Evolutionary conservation across 92 coral and sea anemone species (phyloP).

Genomic region (Palythoa heliodiscus): DNA sequence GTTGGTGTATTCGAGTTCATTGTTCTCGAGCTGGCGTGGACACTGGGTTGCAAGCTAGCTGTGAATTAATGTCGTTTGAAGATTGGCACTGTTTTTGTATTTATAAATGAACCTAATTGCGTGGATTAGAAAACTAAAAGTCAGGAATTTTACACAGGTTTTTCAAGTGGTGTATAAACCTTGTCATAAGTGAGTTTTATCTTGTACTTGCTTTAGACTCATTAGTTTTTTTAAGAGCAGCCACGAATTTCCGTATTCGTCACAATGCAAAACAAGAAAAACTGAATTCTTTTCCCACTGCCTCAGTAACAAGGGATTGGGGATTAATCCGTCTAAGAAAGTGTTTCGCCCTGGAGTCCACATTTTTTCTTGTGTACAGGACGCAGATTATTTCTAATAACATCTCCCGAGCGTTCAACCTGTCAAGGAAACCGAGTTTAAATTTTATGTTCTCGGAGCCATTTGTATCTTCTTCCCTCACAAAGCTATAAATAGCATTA

Average conservation of each 20-base stretch:
- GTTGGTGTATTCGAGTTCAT: too few relatives aligned
- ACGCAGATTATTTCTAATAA: slow-evolving; percentile 74
- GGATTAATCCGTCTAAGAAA: slow-evolving; percentile 65
- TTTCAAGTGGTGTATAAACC: too few relatives aligned
- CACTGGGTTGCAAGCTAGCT: too few relatives aligned
- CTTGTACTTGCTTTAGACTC: too few relatives aligned
- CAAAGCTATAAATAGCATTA: slow-evolving; percentile 70
- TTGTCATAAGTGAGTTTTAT: too few relatives aligned
- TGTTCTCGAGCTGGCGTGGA: too few relatives aligned
- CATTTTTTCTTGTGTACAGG: slow-evolving; percentile 69
- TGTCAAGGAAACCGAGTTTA: slow-evolving; percentile 63
- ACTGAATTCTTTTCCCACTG: slow-evolving; percentile 48
- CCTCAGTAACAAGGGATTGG: slow-evolving; percentile 48
- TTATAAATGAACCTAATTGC: too few relatives aligned
- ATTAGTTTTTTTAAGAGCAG: too few relatives aligned
- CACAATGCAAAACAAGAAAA: slow-evolving; percentile 8
- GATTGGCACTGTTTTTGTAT: too few relatives aligned
- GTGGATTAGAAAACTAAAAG: too few relatives aligned
- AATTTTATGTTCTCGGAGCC: slow-evolving; percentile 68
- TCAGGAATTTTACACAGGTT: too few relatives aligned
- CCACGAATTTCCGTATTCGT: not conserved
- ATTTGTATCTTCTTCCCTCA: slow-evolving; percentile 73
- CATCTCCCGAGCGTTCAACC: slow-evolving; percentile 55
- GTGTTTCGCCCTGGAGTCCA: slow-evolving; percentile 70
- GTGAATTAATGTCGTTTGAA: too few relatives aligned